Percentiles rank a stretch among this genome's conserved stretches.
phyloP scores from a whole-genome alignment of 2,888 invertebrate species.

The Blastobasis adustella region DNA sequence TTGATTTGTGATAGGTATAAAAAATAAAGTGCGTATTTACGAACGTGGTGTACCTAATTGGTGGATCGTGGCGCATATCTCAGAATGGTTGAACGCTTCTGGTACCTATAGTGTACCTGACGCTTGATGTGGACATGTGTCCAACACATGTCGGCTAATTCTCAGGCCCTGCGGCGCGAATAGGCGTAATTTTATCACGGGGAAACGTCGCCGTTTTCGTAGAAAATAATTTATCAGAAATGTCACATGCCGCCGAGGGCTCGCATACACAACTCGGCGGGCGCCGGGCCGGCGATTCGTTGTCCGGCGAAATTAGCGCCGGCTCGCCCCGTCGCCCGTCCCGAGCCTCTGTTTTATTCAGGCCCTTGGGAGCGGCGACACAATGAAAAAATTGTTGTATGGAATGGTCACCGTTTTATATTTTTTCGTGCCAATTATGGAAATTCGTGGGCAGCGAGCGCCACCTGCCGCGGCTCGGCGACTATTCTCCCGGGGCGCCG shows the following conservation, averaged over 20 bases:
- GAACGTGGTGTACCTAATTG: too few species aligned
- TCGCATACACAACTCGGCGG: conserved; percentile 34
- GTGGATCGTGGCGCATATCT: too few species aligned
- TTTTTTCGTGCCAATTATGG: conserved; percentile 55
- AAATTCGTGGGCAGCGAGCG: conserved; percentile 47
- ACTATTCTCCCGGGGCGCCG: conserved; percentile 33
- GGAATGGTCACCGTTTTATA: conserved; percentile 46
- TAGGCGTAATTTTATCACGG: conserved; percentile 5
- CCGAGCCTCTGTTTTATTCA: conserved; percentile 63
- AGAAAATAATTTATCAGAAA: conserved; percentile 27
- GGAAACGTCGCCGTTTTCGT: conserved; percentile 14
- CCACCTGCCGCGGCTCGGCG: conserved; percentile 41
- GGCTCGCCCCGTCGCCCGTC: conserved; percentile 41
- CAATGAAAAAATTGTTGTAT: conserved; percentile 62
- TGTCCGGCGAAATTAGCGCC: conserved; percentile 53
- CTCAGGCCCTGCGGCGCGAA: conserved; percentile 20
- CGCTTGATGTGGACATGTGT: conserved; percentile 38
- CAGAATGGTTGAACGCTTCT: too few species aligned
- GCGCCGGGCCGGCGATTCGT: conserved; percentile 38
- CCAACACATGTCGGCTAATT: conserved; percentile 37
- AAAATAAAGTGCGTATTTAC: too few species aligned
- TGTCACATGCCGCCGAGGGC: conserved; percentile 21
- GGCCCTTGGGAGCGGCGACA: conserved; percentile 53
- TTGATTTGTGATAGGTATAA: too few species aligned
- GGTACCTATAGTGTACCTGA: too few species aligned